These are phyloP conservation scores for Atherinomorus stipes DNA, from an alignment of 2,113 vertebrate species.

Conservation along the genomic window DNA sequence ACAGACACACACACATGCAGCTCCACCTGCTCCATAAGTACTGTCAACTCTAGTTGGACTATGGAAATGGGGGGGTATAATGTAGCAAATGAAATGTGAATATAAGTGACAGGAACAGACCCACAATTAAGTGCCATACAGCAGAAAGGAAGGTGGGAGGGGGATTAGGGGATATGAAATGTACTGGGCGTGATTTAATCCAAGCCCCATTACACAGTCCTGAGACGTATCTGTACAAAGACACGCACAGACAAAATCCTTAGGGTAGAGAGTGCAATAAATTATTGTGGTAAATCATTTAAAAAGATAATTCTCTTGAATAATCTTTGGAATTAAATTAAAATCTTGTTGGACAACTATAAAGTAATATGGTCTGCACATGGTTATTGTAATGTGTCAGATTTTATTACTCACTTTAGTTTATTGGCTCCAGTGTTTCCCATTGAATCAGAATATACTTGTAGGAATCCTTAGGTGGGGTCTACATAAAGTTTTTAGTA, in stretches of 20 bases:
- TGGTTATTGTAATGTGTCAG: slow-evolving; percentile 2
- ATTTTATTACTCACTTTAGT: slow-evolving; percentile 1
- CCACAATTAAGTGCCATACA: slow-evolving; percentile 50
- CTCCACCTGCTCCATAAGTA: slow-evolving; percentile 17
- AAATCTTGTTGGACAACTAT: neutral
- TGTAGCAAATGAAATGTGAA: slow-evolving; percentile 56
- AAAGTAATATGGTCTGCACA: too few species aligned
- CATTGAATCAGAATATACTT: too few species aligned
- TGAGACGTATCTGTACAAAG: neutral
- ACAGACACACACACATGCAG: slow-evolving; percentile 27
- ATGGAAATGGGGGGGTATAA: slow-evolving; percentile 33
- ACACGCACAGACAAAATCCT: neutral
- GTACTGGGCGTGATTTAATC: slow-evolving; percentile 22
- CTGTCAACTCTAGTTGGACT: slow-evolving; percentile 39
- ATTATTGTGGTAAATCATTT: neutral
- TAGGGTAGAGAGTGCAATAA: neutral
- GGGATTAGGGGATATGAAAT: neutral
- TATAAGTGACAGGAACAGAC: slow-evolving; percentile 69
- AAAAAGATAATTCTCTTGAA: neutral
- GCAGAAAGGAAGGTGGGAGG: slow-evolving; percentile 3
- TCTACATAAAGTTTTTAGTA: too few species aligned
- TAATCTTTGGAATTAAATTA: neutral
- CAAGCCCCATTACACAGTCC: slow-evolving; percentile 23
- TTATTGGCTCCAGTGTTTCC: too few species aligned
- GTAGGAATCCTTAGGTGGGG: too few species aligned